Conservation (phyloP, 2,113 vertebrate species). For the Scatophagus argus region DNA sequence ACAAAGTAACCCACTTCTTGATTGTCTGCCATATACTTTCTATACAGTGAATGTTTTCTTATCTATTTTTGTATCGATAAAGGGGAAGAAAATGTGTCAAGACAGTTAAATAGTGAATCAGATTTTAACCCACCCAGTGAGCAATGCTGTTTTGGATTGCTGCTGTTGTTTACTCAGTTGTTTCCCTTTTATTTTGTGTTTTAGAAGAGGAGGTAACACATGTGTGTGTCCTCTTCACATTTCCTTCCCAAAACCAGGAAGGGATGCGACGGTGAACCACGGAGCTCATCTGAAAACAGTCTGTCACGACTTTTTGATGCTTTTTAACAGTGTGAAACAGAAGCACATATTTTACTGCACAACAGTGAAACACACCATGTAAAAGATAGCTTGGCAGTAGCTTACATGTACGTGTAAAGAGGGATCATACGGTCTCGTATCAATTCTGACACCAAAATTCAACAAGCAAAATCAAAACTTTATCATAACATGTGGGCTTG, state of each 20-base stretch:
- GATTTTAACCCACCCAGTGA: constrained; percentile 58
- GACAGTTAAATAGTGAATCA: constrained; percentile 42
- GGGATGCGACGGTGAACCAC: constrained; percentile 36
- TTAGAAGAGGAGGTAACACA: neutral
- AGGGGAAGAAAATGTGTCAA: constrained; percentile 20
- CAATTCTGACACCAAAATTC: neutral
- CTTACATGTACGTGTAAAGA: neutral
- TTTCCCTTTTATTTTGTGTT: constrained; percentile 32
- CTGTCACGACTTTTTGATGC: constrained; percentile 56
- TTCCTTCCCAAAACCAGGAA: constrained; percentile 13
- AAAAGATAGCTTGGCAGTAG: constrained; percentile 44
- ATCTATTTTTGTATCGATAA: constrained; percentile 83
- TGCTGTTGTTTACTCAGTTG: constrained; percentile 34
- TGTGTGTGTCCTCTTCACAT: constrained; percentile 9
- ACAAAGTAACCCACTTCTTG: constrained; percentile 58
- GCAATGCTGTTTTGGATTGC: constrained; percentile 62
- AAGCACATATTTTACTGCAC: constrained; percentile 74
- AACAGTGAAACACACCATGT: constrained; percentile 70
- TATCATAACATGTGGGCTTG: neutral
- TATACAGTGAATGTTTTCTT: constrained; percentile 78
- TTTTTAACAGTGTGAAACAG: constrained; percentile 67
- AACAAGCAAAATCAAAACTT: neutral
- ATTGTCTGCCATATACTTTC: constrained; percentile 71
- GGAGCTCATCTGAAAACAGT: constrained; percentile 39
- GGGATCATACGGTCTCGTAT: neutral